A percentile compares a stretch with the other conserved stretches of the same genome.
Evolutionary conservation across 2,797 vertebrate species (phyloP).

Genomic region (Parauchenoglanis ngamensis): DNA sequence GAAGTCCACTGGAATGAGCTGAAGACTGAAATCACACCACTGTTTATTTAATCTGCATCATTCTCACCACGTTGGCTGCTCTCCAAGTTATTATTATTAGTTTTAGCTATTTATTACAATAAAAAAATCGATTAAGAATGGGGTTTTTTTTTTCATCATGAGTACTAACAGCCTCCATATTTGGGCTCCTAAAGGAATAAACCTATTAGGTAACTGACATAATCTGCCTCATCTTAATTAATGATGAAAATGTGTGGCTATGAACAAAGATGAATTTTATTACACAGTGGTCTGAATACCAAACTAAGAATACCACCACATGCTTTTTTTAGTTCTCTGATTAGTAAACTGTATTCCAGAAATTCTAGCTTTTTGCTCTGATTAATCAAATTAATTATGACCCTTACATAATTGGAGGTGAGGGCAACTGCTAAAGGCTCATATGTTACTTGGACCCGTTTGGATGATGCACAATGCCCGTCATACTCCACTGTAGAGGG

Average conservation of each 20-base stretch:
- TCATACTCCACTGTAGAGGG: too few species aligned
- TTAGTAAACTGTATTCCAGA: too few species aligned
- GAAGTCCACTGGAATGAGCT: neutral
- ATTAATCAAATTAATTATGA: neutral
- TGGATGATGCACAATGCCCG: neutral
- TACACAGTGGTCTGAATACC: neutral
- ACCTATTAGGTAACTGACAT: neutral
- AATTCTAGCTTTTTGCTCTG: neutral
- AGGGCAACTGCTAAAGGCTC: neutral
- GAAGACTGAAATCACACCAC: neutral
- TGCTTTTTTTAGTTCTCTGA: neutral
- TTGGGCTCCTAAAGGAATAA: neutral
- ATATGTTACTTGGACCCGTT: neutral
- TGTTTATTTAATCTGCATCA: constrained; percentile 1
- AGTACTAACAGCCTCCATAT: neutral
- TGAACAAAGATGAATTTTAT: neutral
- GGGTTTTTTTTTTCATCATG: neutral
- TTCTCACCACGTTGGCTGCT: constrained; percentile 1
- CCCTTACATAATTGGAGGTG: neutral
- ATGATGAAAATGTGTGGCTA: neutral
- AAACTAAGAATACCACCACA: neutral
- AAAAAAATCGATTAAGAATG: neutral
- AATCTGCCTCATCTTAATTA: neutral
- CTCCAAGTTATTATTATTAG: neutral
- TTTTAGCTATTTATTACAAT: neutral